These are phyloP conservation scores for Plutomurus gul DNA, from an alignment of 1,140 invertebrate genomes.

Conservation along the genomic window DNA sequence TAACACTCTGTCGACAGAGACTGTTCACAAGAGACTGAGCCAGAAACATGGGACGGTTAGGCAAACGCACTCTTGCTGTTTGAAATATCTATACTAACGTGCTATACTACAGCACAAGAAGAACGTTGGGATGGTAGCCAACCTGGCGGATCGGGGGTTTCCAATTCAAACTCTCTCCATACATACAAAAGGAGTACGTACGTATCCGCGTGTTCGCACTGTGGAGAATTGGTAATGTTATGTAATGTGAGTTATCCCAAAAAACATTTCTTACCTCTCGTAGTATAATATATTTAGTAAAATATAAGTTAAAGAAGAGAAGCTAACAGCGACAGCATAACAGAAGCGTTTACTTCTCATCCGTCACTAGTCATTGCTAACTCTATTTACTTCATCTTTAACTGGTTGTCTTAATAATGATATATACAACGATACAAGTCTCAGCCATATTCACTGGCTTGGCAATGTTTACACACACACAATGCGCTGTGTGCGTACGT, in stretches of 20 bases:
- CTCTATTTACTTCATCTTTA: background rate
- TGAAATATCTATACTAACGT: background rate
- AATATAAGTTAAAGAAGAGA: background rate
- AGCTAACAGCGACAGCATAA: background rate
- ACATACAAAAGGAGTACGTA: background rate
- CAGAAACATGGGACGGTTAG: background rate
- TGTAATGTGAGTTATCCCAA: background rate
- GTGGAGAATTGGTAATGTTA: background rate
- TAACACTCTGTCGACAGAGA: background rate
- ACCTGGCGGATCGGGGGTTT: slow-evolving; percentile 26
- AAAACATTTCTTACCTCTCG: background rate
- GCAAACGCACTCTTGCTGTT: background rate
- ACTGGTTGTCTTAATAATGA: no score
- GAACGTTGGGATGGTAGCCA: background rate
- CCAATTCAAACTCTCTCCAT: background rate
- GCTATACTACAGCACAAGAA: no score
- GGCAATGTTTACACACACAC: no score
- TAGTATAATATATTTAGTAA: background rate
- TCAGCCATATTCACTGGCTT: no score
- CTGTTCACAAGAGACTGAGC: slow-evolving; percentile 7
- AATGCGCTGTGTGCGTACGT: no score
- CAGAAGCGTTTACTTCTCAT: background rate
- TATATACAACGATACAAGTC: no score
- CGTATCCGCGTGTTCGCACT: background rate
- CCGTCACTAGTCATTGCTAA: background rate